Conservation (phyloP, 2,888 invertebrate species). For the Drosophila meridionalis region DNA sequence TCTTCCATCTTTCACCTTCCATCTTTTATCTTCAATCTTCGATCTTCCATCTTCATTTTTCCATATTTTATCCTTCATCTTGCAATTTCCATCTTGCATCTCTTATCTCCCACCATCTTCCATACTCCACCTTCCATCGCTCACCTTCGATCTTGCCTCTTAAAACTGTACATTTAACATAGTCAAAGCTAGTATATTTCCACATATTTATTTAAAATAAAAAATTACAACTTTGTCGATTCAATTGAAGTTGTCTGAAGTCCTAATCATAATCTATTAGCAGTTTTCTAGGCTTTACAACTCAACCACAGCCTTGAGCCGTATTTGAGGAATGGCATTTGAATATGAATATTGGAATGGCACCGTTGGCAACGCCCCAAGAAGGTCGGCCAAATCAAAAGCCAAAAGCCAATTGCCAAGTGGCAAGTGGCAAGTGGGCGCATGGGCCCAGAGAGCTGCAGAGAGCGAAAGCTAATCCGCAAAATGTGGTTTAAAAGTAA, state of each 20-base stretch:
- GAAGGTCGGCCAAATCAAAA: conserved; percentile 44
- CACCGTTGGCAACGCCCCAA: conserved; percentile 24
- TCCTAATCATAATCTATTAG: conserved; percentile 4
- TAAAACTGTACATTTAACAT: neutral
- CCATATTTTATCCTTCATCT: neutral
- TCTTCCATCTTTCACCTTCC: neutral
- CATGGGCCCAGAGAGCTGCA: conserved; percentile 1
- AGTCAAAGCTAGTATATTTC: neutral
- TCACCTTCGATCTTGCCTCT: no score
- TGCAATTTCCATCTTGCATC: neutral
- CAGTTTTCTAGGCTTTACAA: conserved; percentile 6
- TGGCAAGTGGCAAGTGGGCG: neutral
- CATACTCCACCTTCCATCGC: neutral
- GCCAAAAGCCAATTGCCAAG: conserved; percentile 1
- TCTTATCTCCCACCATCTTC: neutral
- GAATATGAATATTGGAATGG: conserved; percentile 46
- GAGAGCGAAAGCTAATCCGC: conserved; percentile 28
- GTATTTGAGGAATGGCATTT: conserved; percentile 40
- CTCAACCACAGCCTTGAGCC: conserved; percentile 28
- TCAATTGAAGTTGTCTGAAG: neutral
- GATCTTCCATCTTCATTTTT: neutral
- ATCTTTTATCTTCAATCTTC: no score
- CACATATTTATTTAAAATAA: neutral
- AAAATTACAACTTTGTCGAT: no score
- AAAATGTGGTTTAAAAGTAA: conserved; percentile 35